Percentiles rank a stretch among this genome's conserved stretches.
phyloP scores from a whole-genome alignment of 2,888 invertebrate genomes.

The Rambutsinella grinnellia region DNA sequence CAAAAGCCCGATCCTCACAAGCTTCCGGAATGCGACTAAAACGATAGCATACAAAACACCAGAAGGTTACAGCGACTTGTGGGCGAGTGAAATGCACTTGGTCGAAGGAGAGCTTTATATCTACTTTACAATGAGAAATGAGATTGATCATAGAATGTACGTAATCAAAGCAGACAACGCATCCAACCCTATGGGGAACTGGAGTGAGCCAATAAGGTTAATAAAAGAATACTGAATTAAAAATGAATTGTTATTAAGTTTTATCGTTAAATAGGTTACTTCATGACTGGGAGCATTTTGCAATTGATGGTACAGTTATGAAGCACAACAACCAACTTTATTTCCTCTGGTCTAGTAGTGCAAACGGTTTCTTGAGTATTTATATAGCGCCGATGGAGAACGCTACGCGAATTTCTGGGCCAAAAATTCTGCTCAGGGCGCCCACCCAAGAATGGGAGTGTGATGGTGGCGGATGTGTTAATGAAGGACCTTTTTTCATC shows the following conservation, averaged over 20 bases:
- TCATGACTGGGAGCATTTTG: slow-evolving; percentile 11
- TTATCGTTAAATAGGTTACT: too few relatives aligned
- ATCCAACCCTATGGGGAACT: slow-evolving; percentile 25
- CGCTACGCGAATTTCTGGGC: background rate
- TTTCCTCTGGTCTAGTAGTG: slow-evolving; percentile 51
- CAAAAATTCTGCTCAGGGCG: background rate
- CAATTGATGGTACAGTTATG: slow-evolving; percentile 57
- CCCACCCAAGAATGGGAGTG: slow-evolving; percentile 28
- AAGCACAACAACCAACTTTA: slow-evolving; percentile 50
- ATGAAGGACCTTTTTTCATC: slow-evolving; percentile 16
- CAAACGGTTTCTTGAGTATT: too few relatives aligned
- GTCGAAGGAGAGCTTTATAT: slow-evolving; percentile 25
- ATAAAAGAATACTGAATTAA: too few relatives aligned
- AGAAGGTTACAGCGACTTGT: slow-evolving; percentile 1
- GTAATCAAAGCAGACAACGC: slow-evolving; percentile 29
- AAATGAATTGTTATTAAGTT: too few relatives aligned
- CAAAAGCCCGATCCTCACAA: slow-evolving; percentile 42
- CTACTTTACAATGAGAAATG: slow-evolving; percentile 6
- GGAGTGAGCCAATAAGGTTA: slow-evolving; percentile 11
- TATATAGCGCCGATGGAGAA: slow-evolving; percentile 25
- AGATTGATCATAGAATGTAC: slow-evolving; percentile 13
- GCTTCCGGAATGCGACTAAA: slow-evolving; percentile 43
- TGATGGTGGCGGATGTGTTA: background rate
- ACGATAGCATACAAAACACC: slow-evolving; percentile 30
- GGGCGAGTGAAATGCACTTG: slow-evolving; percentile 23